Conservation (phyloP, 2,797 vertebrate genomes). For the Odontamblyopus lacepedii region DNA sequence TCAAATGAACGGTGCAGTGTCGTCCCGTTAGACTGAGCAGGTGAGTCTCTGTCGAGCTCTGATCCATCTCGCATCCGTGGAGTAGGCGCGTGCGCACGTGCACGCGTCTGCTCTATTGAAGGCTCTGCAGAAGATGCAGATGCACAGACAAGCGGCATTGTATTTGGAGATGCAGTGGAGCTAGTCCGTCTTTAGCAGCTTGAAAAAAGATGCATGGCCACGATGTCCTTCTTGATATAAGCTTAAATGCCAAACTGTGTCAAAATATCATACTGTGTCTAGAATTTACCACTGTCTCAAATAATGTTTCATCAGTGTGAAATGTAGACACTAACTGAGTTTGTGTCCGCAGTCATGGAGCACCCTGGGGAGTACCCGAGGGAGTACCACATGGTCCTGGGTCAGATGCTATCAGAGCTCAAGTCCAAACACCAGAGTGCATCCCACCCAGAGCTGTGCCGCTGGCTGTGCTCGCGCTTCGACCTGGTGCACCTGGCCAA, state of each 20-base stretch:
- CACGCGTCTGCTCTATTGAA: constrained; percentile 4
- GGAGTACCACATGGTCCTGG: constrained; percentile 87
- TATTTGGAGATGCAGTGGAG: neutral
- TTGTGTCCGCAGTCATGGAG: constrained; percentile 78
- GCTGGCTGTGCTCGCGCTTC: constrained; percentile 87
- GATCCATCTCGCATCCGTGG: neutral
- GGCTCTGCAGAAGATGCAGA: constrained; percentile 17
- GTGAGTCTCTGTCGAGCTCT: neutral
- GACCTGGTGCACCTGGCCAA: constrained; percentile 90
- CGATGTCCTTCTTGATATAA: neutral
- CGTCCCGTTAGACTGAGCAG: constrained; percentile 6
- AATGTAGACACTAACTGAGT: constrained; percentile 30
- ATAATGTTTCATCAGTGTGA: neutral
- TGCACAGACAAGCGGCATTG: neutral
- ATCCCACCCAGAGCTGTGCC: constrained; percentile 93
- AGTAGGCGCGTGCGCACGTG: neutral
- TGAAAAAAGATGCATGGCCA: neutral
- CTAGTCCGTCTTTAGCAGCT: neutral
- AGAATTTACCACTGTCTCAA: neutral
- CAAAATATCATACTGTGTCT: neutral
- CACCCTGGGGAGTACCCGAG: constrained; percentile 82
- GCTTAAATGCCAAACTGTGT: neutral
- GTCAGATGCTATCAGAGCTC: constrained; percentile 90
- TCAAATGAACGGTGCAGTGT: neutral
- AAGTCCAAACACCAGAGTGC: constrained; percentile 85